Base-by-base conservation (phyloP, 1,140 invertebrate genomes). In the Diprion similis region DNA sequence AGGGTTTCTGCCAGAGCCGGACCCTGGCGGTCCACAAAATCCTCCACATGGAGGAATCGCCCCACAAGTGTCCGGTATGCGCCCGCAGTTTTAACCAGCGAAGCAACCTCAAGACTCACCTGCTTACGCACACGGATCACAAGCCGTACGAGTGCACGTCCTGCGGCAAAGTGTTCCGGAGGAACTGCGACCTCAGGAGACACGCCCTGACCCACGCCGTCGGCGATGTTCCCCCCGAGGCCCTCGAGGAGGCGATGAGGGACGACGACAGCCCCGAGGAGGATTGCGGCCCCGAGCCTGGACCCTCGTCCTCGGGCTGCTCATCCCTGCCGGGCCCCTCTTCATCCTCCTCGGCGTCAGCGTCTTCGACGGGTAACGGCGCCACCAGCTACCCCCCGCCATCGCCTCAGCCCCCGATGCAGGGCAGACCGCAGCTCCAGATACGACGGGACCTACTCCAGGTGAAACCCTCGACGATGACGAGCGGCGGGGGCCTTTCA, bases 1-100 rank as follows among this genome's bases (percentile, higher is more conserved):
- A 98, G 88, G 97, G 97, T 13, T 99, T 99, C 89, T 98, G 97
- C 84, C 97, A 99, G 83, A 96, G 95, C 17, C 90, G 97, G 51
- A 98, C 97, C 0, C 88, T 99, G 75, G 96, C 96, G 10, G 96
- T 98, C 4, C 97, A 99, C 90, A 96, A 96, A 84, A 96, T 97
- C 80, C 90, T 96, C 8, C 96, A 97, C 84, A 94, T 96, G 93
- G 95, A 97, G 83, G 95, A 97, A 82, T 96, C 95, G 0, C 96
- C 95, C 0, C 95, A 97, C 89, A 97, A 97, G 86, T 97, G 96
- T 82, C 95, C 95, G 0, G 95, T 96, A 0, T 97, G 96, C 87
- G 94, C 93, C 73, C 90, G 95, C 68, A 94, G 93, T 75, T 98
- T 97, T 85, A 97, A 97, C 83, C 95, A 98, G 83, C 93, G 96